Base-by-base conservation (phyloP, 2,888 invertebrate species). In the Neoscelio sp. region DNA sequence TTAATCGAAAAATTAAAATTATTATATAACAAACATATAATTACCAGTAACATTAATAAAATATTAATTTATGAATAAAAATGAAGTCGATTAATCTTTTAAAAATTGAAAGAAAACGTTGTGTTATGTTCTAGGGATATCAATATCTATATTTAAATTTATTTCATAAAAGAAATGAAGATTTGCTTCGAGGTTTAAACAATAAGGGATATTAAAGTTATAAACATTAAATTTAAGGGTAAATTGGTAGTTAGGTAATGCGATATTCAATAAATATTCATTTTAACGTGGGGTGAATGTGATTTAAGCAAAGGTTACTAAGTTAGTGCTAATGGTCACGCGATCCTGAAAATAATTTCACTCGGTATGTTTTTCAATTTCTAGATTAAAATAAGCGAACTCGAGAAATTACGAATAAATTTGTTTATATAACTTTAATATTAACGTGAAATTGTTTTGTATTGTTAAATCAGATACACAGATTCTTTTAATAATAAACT, bases 251-350 rank as follows among this genome's bases (percentile, higher is more conserved):
- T 33, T 52, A 10, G 13, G 17, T 52, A 74, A 28, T 64, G 46
- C 18, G 68, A 58, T 74, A 78, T 70, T 80, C 73, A 70, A 78
- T 79, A 81, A 81, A 79, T 74, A 74, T 77, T 79, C 73, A 77
- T 79, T 74, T 75, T 67, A 58, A 67, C 70, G 18, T 65, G 48
- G 10, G 28, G 42, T 33, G 56, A 62, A 44, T 58, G 62, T 67
- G 71, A 68, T 68, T 52, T 35, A 62, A 65, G 67, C 44, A 48
- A 58, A 35, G 42, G 44, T 67, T 56, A 30, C 62, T n/a, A 68
- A 62, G 48, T 65, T 74, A 74, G 48, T 64, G 52, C 42, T 40
- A 70, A 73, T 60, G 54, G 74, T 74, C 74, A 74, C 74, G 74
- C 74, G 74, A 74, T 50, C 30, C 23, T 10, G 50, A 33, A 64